Conservation (phyloP, 2,113 vertebrate species). For the Crotalus horridus region DNA sequence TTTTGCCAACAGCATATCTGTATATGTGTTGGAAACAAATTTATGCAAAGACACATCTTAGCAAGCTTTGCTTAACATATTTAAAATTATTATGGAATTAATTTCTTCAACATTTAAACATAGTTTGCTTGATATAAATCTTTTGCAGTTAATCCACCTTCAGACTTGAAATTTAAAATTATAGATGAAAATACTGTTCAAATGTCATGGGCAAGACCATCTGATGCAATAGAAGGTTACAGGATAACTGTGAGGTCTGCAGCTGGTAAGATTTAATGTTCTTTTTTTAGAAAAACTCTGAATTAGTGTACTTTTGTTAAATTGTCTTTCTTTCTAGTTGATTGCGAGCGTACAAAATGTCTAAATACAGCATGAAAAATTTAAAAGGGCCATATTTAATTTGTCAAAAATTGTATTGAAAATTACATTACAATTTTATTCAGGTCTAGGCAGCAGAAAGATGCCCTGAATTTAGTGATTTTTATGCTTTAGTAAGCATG, state of each 20-base stretch:
- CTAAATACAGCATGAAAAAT: background rate
- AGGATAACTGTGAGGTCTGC: constrained; percentile 84
- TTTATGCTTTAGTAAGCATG: background rate
- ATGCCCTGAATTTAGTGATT: background rate
- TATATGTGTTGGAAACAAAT: constrained; percentile 89
- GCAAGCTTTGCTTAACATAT: constrained; percentile 68
- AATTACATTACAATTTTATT: background rate
- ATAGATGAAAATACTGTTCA: constrained; percentile 91
- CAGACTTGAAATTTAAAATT: constrained; percentile 95
- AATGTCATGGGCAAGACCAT: constrained; percentile 86
- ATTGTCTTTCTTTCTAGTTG: background rate
- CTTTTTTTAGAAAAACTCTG: background rate
- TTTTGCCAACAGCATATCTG: constrained; percentile 85
- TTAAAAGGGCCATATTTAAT: background rate
- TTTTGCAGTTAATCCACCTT: constrained; percentile 87
- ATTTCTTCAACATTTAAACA: constrained; percentile 48
- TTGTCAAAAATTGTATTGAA: background rate
- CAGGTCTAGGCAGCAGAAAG: background rate
- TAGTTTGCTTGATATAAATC: constrained; percentile 55
- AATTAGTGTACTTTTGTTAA: background rate
- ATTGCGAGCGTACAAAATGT: background rate
- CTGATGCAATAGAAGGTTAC: constrained; percentile 84
- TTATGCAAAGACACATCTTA: constrained; percentile 82
- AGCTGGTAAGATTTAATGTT: constrained; percentile 75
- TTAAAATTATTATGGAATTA: constrained; percentile 25